Evolutionary conservation across 1,140 invertebrate species (phyloP).

Genomic region (Eurosta solidaginis): DNA sequence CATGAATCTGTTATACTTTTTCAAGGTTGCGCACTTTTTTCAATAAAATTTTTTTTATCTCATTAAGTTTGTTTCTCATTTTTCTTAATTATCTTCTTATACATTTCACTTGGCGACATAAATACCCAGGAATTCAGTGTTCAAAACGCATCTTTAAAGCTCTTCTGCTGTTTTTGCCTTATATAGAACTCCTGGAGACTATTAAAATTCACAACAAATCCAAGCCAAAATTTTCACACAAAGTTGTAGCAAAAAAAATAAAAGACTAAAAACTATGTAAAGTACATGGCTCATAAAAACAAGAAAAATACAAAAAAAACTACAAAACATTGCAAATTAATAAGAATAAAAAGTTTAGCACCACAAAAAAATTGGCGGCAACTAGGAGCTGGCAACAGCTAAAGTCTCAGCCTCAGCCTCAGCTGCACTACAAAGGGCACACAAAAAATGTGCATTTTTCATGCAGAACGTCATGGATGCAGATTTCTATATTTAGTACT

Average conservation of each 20-base stretch:
- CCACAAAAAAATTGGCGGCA: not conserved
- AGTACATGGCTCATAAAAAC: not conserved
- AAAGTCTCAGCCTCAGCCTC: not conserved
- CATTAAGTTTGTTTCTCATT: no score
- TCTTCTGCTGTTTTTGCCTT: not conserved
- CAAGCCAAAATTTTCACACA: not conserved
- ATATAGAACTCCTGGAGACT: constrained; percentile 11
- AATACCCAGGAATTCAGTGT: constrained; percentile 1
- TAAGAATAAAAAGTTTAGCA: not conserved
- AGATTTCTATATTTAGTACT: constrained; percentile 22
- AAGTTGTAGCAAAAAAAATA: not conserved
- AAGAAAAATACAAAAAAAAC: not conserved
- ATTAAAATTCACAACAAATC: not conserved
- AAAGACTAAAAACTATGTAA: not conserved
- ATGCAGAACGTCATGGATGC: constrained; percentile 25
- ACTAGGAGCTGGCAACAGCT: not conserved
- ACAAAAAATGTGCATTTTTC: constrained; percentile 21
- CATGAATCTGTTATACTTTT: no score
- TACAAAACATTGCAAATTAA: not conserved
- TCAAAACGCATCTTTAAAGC: not conserved
- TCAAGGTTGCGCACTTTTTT: no score
- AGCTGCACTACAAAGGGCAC: not conserved
- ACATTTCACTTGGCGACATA: not conserved
- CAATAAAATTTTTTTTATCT: no score
- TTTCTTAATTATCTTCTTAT: no score